phyloP scores from a whole-genome alignment of 2,888 invertebrate genomes.

The Branchellion lobata region DNA sequence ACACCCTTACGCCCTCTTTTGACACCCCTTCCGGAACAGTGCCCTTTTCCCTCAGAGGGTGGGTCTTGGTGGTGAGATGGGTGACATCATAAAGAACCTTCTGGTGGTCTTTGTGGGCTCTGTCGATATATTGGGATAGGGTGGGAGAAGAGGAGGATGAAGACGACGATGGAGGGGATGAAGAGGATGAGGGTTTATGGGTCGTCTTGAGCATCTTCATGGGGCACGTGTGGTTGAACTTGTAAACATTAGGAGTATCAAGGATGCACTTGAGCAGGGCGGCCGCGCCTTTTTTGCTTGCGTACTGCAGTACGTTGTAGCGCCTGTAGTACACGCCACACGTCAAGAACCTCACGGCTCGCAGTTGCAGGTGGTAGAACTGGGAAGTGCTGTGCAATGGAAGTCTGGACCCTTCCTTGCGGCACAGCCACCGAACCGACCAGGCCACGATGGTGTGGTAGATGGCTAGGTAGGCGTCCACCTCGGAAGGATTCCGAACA shows the following conservation, averaged over 20 bases:
- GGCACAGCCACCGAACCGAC: conserved; percentile 41
- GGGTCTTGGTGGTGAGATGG: conserved; percentile 39
- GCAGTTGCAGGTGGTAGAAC: conserved; percentile 28
- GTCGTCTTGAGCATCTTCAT: background rate
- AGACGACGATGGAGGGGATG: background rate
- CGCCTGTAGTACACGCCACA: conserved; percentile 31
- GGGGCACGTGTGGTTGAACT: conserved; percentile 32
- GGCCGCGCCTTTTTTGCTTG: conserved; percentile 37
- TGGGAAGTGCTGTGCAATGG: conserved; percentile 42
- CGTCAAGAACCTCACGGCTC: conserved; percentile 40
- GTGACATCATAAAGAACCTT: conserved; percentile 43
- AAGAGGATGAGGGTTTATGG: background rate
- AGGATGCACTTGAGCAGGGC: conserved; percentile 43
- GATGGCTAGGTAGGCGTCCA: conserved; percentile 37
- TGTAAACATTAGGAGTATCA: conserved; percentile 44
- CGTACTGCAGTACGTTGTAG: conserved; percentile 46
- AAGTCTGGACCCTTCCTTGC: conserved; percentile 28
- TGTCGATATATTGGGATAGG: background rate
- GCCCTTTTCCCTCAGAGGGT: background rate
- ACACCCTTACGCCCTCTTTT: background rate
- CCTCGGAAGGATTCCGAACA: background rate
- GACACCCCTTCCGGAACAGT: background rate
- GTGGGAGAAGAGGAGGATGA: background rate
- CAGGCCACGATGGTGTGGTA: conserved; percentile 39
- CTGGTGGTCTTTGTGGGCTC: background rate